A percentile compares a stretch with the other conserved stretches of the same genome.
Evolutionary conservation across 2,888 invertebrate genomes (phyloP).

Genomic region (Andricus curvator): DNA sequence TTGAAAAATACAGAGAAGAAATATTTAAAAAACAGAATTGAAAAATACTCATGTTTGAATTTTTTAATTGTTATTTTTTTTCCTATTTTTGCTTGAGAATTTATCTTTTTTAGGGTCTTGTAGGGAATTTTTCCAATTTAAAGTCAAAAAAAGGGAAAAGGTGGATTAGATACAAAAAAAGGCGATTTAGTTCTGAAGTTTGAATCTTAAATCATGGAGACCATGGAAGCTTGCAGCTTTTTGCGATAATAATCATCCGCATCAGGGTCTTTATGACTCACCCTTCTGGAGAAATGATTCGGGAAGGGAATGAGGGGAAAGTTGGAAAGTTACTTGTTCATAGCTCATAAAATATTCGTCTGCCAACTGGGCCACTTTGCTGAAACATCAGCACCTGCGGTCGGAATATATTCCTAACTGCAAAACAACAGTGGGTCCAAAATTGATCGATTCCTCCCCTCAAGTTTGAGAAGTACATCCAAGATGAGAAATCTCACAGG

Average conservation of each 20-base stretch:
- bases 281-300: background rate
- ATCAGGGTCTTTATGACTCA: background rate
- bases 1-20: no score
- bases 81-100: no score
- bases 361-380: conserved; percentile 64
- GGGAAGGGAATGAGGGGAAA: conserved; percentile 12
- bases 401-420: conserved; percentile 48
- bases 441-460: conserved; percentile 47
- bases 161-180: no score
- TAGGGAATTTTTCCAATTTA: no score
- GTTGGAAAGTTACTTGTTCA: conserved; percentile 55
- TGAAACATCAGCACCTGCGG: conserved; percentile 67
- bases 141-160: no score
- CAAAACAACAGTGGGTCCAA: conserved; percentile 44
- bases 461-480: conserved; percentile 4
- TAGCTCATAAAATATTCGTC: conserved; percentile 71
- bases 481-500: conserved; percentile 32
- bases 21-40: no score
- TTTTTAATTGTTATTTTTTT: no score
- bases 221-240: background rate
- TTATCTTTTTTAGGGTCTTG: no score
- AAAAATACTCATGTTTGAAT: no score
- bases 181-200: background rate
- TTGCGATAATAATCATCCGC: background rate
- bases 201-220: background rate